Percentiles rank a stretch among this genome's conserved stretches.
Evolutionary conservation across 2,113 vertebrate genomes (phyloP).

Genomic region (Genyomyrus donnyi): DNA sequence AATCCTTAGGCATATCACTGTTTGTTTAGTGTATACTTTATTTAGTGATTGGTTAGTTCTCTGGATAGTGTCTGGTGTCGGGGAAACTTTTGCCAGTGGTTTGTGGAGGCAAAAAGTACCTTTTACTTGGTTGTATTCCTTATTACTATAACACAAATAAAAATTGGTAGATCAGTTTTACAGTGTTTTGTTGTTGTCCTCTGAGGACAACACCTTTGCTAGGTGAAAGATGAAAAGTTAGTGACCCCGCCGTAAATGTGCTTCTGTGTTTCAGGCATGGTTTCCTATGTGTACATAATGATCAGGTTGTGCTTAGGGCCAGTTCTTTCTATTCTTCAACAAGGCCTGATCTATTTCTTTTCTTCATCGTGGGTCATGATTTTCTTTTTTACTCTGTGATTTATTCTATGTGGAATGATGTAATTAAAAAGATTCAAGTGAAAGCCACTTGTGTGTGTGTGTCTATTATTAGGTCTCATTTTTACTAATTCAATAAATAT

Average conservation of each 20-base stretch:
- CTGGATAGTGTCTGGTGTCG: constrained; percentile 49
- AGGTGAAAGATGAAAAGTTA: constrained; percentile 19
- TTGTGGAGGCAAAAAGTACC: constrained; percentile 31
- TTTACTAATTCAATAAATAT: neutral
- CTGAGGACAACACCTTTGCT: constrained; percentile 23
- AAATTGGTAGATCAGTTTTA: constrained; percentile 32
- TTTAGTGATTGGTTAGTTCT: constrained; percentile 40
- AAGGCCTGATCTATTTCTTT: constrained; percentile 13
- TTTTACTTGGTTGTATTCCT: constrained; percentile 21
- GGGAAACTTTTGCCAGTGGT: constrained; percentile 46
- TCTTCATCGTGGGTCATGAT: constrained; percentile 43
- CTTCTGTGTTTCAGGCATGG: constrained; percentile 9
- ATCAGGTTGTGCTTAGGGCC: constrained; percentile 38
- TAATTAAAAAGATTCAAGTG: constrained; percentile 62
- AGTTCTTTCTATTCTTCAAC: constrained; percentile 16
- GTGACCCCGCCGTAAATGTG: constrained; percentile 22
- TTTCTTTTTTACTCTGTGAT: constrained; percentile 37
- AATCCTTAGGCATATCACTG: constrained; percentile 49
- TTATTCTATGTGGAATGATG: constrained; percentile 60
- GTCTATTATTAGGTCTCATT: neutral
- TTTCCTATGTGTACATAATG: constrained; percentile 36
- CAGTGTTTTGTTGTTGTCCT: constrained; percentile 40
- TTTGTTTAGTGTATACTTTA: constrained; percentile 41
- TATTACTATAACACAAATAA: constrained; percentile 46
- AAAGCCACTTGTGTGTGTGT: constrained; percentile 28